Percentiles rank a stretch among this genome's conserved stretches.
Conservation (phyloP, 2,797 vertebrate genomes). For the Rhabdomys pumilio region DNA sequence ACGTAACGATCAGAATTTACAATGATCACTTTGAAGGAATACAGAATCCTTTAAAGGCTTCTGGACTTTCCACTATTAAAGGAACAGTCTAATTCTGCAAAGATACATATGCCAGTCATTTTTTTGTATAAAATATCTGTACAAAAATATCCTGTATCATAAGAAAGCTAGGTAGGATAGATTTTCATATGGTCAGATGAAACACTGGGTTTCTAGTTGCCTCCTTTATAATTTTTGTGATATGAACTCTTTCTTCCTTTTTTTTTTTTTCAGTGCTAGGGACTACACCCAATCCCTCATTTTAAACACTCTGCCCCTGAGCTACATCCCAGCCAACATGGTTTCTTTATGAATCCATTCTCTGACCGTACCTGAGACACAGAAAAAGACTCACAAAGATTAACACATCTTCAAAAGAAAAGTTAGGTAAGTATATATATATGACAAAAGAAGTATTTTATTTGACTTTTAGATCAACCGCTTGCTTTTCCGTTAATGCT, state of each 20-base stretch:
- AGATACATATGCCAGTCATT: not conserved
- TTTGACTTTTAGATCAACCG: not conserved
- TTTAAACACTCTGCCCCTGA: not conserved
- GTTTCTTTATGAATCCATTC: not conserved
- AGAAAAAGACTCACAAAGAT: slow-evolving; percentile 1
- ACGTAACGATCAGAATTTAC: not conserved
- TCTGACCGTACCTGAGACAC: not conserved
- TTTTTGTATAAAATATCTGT: not conserved
- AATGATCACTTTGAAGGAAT: not conserved
- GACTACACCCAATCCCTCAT: not conserved
- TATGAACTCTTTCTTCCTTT: too few species aligned
- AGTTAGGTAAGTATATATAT: not conserved
- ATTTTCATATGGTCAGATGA: not conserved
- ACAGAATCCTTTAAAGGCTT: not conserved
- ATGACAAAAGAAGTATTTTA: not conserved
- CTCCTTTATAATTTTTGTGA: not conserved
- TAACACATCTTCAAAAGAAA: slow-evolving; percentile 6
- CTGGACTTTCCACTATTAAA: not conserved
- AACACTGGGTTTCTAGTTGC: not conserved
- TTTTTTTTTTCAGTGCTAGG: not conserved
- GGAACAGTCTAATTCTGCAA: not conserved
- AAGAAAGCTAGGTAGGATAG: not conserved
- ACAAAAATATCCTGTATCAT: slow-evolving; percentile 31
- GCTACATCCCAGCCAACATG: too few species aligned
- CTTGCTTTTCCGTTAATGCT: not conserved